These are phyloP conservation scores for Siphamia tubifer DNA, from an alignment of 2,113 vertebrate species.

Conservation along the genomic window DNA sequence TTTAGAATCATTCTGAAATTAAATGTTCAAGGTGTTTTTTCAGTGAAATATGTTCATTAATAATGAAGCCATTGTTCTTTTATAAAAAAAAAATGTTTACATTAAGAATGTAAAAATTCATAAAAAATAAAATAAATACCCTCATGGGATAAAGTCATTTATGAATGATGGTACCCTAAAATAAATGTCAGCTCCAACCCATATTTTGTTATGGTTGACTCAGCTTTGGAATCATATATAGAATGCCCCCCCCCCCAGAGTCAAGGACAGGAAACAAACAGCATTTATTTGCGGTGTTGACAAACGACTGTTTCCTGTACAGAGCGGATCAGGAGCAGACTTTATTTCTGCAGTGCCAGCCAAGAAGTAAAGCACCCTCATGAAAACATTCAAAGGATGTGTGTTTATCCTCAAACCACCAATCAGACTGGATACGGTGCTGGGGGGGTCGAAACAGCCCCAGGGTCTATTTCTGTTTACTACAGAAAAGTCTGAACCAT, in stretches of 20 bases:
- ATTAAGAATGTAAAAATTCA: no score
- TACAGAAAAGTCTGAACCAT: background rate
- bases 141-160: no score
- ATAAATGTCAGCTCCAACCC: conserved; percentile 4
- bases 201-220: conserved; percentile 14
- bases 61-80: no score
- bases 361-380: conserved; percentile 4
- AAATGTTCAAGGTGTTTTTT: no score
- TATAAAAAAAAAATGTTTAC: no score
- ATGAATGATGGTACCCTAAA: no score
- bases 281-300: conserved; percentile 64
- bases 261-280: conserved; percentile 60
- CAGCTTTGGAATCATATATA: conserved; percentile 9
- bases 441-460: conserved; percentile 6
- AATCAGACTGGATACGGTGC: background rate
- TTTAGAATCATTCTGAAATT: no score
- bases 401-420: conserved; percentile 35
- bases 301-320: conserved; percentile 66
- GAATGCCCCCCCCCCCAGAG: no score
- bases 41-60: no score
- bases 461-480: conserved; percentile 1
- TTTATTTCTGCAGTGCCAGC: conserved; percentile 10
- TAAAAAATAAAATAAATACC: no score
- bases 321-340: conserved; percentile 10
- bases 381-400: conserved; percentile 18